These are phyloP conservation scores for Leptocoma aspasia DNA, from an alignment of 2,113 vertebrate species.

Conservation along the genomic window DNA sequence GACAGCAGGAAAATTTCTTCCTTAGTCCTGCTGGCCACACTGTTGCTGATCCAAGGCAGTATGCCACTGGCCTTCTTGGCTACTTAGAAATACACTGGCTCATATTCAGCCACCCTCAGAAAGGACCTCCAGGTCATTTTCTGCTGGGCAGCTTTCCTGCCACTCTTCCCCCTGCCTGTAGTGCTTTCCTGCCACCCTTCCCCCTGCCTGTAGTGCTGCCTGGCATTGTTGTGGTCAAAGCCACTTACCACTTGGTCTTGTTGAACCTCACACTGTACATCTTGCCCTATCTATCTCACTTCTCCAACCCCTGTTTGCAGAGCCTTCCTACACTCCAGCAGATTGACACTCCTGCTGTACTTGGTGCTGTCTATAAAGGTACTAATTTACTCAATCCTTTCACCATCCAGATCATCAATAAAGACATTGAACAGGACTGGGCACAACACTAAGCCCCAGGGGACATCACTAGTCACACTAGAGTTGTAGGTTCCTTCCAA, in stretches of 20 bases:
- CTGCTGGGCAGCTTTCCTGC: background rate
- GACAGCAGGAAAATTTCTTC: background rate
- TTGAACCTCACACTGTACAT: background rate
- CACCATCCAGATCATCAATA: background rate
- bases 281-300: background rate
- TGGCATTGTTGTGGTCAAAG: background rate
- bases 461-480: too few relatives aligned
- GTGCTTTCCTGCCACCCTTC: background rate
- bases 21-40: background rate
- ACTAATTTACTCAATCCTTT: background rate
- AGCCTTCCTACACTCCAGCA: background rate
- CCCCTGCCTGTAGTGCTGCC: background rate
- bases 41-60: background rate
- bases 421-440: background rate
- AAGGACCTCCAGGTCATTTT: background rate
- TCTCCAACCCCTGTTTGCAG: background rate
- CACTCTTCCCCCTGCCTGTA: background rate
- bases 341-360: accelerated
- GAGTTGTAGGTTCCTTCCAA: background rate
- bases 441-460: background rate
- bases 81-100: background rate
- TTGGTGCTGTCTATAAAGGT: background rate
- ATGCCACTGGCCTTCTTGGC: background rate
- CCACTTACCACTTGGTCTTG: background rate
- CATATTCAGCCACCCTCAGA: background rate